Evolutionary conservation across 2,113 vertebrate species (phyloP).

Genomic region (Malurus melanocephalus): DNA sequence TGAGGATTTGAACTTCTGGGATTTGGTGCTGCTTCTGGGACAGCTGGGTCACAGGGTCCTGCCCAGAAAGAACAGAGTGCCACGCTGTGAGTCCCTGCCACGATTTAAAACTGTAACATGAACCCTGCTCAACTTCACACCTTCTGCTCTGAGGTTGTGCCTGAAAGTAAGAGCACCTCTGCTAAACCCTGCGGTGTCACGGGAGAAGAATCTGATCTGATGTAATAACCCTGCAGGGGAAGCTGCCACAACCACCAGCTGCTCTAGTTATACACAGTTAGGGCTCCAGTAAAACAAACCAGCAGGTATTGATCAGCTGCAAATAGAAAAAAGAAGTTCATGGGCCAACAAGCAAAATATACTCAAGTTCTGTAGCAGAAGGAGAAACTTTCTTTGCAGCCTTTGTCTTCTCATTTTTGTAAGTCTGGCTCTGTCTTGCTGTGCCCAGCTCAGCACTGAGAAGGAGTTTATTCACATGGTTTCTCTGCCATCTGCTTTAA

Average conservation of each 20-base stretch:
- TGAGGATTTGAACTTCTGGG: background rate
- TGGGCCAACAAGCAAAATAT: background rate
- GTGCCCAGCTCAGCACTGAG: background rate
- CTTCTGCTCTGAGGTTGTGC: background rate
- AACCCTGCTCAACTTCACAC: background rate
- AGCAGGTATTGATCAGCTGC: background rate
- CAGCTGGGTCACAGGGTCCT: background rate
- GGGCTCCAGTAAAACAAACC: background rate
- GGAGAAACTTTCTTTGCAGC: conserved; percentile 20
- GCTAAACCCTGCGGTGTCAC: conserved; percentile 27
- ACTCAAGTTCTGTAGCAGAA: background rate
- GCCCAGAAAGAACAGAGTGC: background rate
- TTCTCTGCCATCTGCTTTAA: conserved; percentile 6
- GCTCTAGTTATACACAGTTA: background rate
- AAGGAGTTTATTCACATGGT: conserved; percentile 6
- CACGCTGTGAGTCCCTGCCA: background rate
- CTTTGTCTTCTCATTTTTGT: conserved; percentile 32
- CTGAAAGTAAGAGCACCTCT: background rate
- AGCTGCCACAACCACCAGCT: conserved; percentile 19
- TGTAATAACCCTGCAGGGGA: background rate
- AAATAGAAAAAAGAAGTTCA: background rate
- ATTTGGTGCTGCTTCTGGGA: background rate
- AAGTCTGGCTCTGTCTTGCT: conserved; percentile 27
- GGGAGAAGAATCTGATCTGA: conserved; percentile 5
- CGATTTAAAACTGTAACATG: background rate